phyloP scores from a whole-genome alignment of 2,888 invertebrate genomes.

The Platerodrilus igneus region DNA sequence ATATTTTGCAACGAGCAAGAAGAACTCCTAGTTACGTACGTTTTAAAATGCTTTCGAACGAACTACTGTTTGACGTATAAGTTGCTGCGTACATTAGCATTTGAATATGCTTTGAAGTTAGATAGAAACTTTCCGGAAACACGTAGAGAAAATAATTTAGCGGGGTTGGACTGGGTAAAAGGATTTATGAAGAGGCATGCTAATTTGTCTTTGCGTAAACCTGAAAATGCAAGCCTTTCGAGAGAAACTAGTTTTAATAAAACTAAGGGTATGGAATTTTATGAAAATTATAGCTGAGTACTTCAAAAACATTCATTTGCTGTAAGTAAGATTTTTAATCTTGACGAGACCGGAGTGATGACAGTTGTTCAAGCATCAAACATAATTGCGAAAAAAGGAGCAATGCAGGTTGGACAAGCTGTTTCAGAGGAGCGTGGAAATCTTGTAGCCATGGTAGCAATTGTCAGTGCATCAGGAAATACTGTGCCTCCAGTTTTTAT shows the following conservation, averaged over 20 bases:
- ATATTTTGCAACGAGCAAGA: no score
- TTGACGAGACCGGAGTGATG: slow-evolving; percentile 32
- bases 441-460: no score
- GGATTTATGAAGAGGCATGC: neutral
- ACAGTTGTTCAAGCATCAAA: slow-evolving; percentile 29
- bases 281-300: slow-evolving; percentile 16
- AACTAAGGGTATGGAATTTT: slow-evolving; percentile 8
- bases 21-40: neutral
- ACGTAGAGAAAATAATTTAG: neutral
- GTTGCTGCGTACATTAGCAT: no score
- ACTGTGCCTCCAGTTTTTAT: slow-evolving; percentile 33
- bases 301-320: slow-evolving; percentile 17
- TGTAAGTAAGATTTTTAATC: slow-evolving; percentile 24
- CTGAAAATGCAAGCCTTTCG: slow-evolving; percentile 1
- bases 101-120: no score
- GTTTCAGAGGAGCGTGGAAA: no score
- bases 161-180: neutral
- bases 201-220: slow-evolving; percentile 1
- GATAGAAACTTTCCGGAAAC: neutral
- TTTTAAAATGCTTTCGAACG: slow-evolving; percentile 5
- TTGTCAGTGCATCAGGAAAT: no score
- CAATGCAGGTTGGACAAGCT: slow-evolving; percentile 24
- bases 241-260: neutral
- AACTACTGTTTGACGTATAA: slow-evolving; percentile 1
- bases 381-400: slow-evolving; percentile 23